Percentiles rank a stretch among this genome's conserved stretches.
These are phyloP conservation scores for Drepana falcataria DNA, from an alignment of 2,888 invertebrate species.

Conservation along the genomic window DNA sequence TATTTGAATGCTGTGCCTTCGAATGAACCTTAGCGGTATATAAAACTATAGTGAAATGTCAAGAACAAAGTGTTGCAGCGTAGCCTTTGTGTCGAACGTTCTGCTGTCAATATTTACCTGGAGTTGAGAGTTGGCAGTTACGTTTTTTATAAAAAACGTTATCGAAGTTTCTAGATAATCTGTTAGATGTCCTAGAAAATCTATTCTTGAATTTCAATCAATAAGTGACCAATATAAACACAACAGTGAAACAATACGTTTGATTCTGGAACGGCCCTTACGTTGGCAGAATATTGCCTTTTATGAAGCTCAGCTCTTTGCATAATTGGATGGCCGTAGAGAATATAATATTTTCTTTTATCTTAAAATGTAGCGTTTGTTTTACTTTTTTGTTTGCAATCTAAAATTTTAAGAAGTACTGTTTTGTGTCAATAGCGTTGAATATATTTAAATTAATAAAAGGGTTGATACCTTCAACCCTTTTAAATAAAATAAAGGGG, in stretches of 20 bases:
- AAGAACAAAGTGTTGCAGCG: conserved; percentile 20
- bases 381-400: conserved; percentile 7
- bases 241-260: conserved; percentile 9
- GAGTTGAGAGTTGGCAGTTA: neutral
- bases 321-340: conserved; percentile 33
- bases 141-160: neutral
- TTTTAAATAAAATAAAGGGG: no score
- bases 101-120: conserved; percentile 6
- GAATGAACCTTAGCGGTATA: neutral
- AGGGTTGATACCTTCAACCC: no score
- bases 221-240: neutral
- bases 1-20: conserved; percentile 22
- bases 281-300: conserved; percentile 16
- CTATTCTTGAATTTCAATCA: neutral
- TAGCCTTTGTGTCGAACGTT: conserved; percentile 9
- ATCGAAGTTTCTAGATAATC: neutral
- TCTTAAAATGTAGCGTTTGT: conserved; percentile 6
- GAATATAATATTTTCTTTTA: conserved; percentile 22
- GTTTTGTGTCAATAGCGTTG: no score
- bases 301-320: conserved; percentile 22
- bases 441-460: no score
- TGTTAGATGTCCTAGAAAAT: no score
- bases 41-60: conserved; percentile 10
- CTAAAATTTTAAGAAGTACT: no score
- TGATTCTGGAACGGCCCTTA: conserved; percentile 21